A percentile compares a stretch with the other conserved stretches of the same genome.
Conservation (phyloP, 2,113 vertebrate genomes). For the Oceanites oceanicus region DNA sequence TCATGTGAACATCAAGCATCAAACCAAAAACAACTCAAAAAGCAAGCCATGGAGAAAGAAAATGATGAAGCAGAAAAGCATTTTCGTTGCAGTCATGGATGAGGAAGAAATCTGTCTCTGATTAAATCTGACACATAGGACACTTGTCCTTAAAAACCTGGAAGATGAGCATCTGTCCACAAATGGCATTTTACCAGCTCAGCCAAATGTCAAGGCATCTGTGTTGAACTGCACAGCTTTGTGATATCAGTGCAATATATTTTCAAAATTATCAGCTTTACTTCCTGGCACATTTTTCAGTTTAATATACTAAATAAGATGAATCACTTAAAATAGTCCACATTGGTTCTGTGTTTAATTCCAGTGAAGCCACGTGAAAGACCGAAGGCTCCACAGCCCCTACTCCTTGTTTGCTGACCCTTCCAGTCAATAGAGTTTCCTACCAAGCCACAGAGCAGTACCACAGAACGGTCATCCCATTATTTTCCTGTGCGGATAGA, state of each 20-base stretch:
- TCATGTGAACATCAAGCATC: neutral
- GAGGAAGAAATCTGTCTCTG: neutral
- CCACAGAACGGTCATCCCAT: neutral
- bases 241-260: neutral
- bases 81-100: neutral
- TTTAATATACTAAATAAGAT: constrained; percentile 26
- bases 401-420: neutral
- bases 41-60: constrained; percentile 7
- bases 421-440: neutral
- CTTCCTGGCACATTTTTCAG: constrained; percentile 24
- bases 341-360: neutral
- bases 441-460: neutral
- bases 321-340: neutral
- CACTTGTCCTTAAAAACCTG: neutral
- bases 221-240: constrained; percentile 17
- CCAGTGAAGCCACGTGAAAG: neutral
- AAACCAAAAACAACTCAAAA: constrained; percentile 35
- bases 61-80: neutral
- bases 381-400: neutral
- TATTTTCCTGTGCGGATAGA: neutral
- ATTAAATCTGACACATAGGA: constrained; percentile 13
- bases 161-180: neutral
- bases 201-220: constrained; percentile 55
- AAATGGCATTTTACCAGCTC: constrained; percentile 14
- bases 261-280: constrained; percentile 37